Evolutionary conservation across 2,797 vertebrate genomes (phyloP).

Genomic region (Platalea minor): DNA sequence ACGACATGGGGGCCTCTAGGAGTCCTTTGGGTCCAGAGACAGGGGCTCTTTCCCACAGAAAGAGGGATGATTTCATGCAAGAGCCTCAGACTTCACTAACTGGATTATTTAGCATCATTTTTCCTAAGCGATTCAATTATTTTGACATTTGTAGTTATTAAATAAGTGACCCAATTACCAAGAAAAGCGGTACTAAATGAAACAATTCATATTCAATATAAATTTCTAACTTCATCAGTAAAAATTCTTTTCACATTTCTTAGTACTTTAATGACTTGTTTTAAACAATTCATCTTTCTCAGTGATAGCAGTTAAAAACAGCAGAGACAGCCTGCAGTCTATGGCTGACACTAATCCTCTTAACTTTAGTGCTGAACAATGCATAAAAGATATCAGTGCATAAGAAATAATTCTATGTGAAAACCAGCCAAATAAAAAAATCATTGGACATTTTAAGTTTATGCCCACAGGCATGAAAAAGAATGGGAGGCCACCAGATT

Average conservation of each 20-base stretch:
- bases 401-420: neutral
- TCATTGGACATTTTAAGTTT: neutral
- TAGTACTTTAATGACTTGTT: neutral
- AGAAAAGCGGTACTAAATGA: neutral
- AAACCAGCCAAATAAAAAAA: neutral
- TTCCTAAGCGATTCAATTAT: neutral
- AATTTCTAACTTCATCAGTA: neutral
- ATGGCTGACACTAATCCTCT: conserved; percentile 13
- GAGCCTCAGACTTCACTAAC: neutral
- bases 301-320: neutral
- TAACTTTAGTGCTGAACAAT: conserved; percentile 25
- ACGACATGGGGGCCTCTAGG: neutral
- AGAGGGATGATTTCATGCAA: neutral
- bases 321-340: neutral
- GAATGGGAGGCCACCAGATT: neutral
- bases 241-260: neutral
- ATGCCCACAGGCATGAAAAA: neutral
- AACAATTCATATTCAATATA: neutral
- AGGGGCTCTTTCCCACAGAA: neutral
- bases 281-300: neutral
- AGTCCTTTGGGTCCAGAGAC: neutral
- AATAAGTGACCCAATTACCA: conserved; percentile 2
- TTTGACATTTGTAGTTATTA: neutral
- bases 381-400: neutral
- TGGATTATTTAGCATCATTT: neutral